These are phyloP conservation scores for Haliaeetus leucogaster DNA, from an alignment of 2,113 vertebrate species.

Conservation along the genomic window DNA sequence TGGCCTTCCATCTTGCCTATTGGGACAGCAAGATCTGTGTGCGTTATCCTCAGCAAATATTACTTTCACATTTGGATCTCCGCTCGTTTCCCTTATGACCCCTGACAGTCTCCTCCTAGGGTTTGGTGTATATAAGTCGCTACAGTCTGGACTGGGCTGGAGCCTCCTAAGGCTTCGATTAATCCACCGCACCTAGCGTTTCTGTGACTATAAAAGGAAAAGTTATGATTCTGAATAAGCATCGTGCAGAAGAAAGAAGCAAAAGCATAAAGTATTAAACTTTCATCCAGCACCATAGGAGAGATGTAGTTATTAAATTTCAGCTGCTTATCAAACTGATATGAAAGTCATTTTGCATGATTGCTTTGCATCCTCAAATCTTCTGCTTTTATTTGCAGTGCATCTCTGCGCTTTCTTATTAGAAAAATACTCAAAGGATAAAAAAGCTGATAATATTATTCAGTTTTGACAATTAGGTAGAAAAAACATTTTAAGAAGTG, in stretches of 20 bases:
- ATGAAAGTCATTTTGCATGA: constrained; percentile 86
- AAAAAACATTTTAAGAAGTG: constrained; percentile 76
- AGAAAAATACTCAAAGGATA: constrained; percentile 86
- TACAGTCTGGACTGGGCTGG: constrained; percentile 6
- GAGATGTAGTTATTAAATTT: constrained; percentile 86
- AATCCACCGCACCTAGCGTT: constrained; percentile 60
- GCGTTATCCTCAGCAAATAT: constrained; percentile 30
- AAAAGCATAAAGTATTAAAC: constrained; percentile 79
- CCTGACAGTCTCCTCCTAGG: neutral
- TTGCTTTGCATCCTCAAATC: constrained; percentile 81
- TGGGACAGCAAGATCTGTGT: neutral
- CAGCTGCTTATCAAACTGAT: constrained; percentile 86
- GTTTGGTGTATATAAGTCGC: neutral
- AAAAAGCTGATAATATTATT: constrained; percentile 85
- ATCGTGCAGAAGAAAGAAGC: constrained; percentile 68
- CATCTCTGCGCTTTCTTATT: constrained; percentile 81
- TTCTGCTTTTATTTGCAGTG: constrained; percentile 82
- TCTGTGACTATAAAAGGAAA: constrained; percentile 66
- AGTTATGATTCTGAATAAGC: constrained; percentile 71
- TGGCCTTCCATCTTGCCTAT: constrained; percentile 19
- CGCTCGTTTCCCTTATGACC: constrained; percentile 34
- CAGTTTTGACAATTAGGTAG: constrained; percentile 83
- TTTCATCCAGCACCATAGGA: constrained; percentile 80
- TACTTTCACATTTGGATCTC: constrained; percentile 23
- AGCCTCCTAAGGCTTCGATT: constrained; percentile 52